phyloP scores from a whole-genome alignment of 2,888 invertebrate species.

The Crioceris asparagi region DNA sequence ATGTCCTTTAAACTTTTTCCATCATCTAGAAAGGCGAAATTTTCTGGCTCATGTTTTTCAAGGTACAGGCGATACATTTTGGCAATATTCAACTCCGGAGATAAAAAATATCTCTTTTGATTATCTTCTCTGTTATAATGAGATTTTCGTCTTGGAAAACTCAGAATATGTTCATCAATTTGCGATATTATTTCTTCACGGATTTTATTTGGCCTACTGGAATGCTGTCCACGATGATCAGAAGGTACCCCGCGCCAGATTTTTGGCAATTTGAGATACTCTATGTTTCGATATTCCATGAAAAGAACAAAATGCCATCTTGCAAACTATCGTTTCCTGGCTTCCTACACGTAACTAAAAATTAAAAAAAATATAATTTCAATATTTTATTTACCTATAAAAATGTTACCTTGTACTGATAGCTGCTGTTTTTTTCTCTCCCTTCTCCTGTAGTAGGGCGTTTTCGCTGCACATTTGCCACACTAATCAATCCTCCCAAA shows the following conservation, averaged over 20 bases:
- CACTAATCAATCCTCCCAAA: too few relatives aligned
- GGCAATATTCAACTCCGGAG: constrained; percentile 9
- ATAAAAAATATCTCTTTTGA: constrained; percentile 7
- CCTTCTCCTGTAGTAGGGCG: constrained; percentile 5
- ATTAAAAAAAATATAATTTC: too few relatives aligned
- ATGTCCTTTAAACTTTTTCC: constrained; percentile 2
- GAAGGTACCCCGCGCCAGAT: constrained; percentile 3
- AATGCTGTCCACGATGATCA: constrained; percentile 7
- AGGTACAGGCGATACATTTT: constrained; percentile 10
- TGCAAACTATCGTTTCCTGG: constrained; percentile 6
- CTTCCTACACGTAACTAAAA: constrained; percentile 7
- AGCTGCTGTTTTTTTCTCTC: constrained; percentile 4
- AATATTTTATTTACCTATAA: too few relatives aligned
- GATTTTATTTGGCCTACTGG: constrained; percentile 8
- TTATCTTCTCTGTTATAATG: constrained; percentile 10
- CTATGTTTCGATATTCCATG: constrained; percentile 8
- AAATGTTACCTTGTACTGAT: too few relatives aligned
- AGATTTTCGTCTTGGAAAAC: constrained; percentile 9
- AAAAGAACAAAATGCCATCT: constrained; percentile 7
- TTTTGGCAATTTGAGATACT: constrained; percentile 3
- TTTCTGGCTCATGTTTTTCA: constrained; percentile 7
- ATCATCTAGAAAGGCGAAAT: constrained; percentile 1
- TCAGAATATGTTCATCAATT: constrained; percentile 11
- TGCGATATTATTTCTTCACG: constrained; percentile 4
- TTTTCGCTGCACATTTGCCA: too few relatives aligned